A percentile compares a stretch with the other conserved stretches of the same genome.
Evolutionary conservation across 2,888 invertebrate genomes (phyloP).

Genomic region (Drosophila hamatofila): DNA sequence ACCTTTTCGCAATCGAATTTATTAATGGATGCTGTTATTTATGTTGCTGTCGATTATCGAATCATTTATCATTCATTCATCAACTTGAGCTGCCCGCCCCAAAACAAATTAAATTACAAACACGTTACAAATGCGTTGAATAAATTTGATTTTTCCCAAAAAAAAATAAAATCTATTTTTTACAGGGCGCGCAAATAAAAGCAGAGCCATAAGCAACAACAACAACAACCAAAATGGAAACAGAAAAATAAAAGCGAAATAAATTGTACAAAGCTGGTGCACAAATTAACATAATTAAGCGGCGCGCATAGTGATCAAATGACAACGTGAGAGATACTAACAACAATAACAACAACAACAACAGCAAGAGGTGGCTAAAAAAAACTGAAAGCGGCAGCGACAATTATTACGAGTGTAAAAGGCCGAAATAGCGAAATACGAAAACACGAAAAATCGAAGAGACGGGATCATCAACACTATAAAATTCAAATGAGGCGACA

Average conservation of each 20-base stretch:
- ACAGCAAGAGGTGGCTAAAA: slow-evolving; percentile 11
- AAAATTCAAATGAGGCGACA: slow-evolving; percentile 65
- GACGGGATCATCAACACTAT: slow-evolving; percentile 53
- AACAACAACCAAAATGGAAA: slow-evolving; percentile 42
- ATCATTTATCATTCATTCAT: slow-evolving; percentile 41
- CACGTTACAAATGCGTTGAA: slow-evolving; percentile 18
- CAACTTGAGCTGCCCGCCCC: slow-evolving; percentile 18
- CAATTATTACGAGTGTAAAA: slow-evolving; percentile 49
- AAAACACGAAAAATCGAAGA: slow-evolving; percentile 30
- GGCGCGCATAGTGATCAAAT: slow-evolving; percentile 64
- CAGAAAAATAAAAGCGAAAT: slow-evolving; percentile 11
- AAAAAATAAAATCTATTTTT: background rate
- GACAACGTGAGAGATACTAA: slow-evolving; percentile 52
- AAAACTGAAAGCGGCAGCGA: slow-evolving; percentile 39
- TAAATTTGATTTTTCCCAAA: slow-evolving; percentile 26
- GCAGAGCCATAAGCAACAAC: slow-evolving; percentile 10
- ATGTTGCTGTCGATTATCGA: slow-evolving; percentile 31
- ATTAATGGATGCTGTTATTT: slow-evolving; percentile 45
- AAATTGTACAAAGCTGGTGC: slow-evolving; percentile 36
- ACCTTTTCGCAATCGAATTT: slow-evolving; percentile 68
- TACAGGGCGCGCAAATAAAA: slow-evolving; percentile 52
- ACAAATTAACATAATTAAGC: slow-evolving; percentile 72
- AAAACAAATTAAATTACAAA: slow-evolving; percentile 68
- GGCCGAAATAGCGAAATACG: slow-evolving; percentile 32
- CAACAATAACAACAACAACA: slow-evolving; percentile 6